Evolutionary conservation across 2,797 vertebrate species (phyloP), one percentile per base, ranked within the genome.

Genomic region (Meda fulgida): DNA sequence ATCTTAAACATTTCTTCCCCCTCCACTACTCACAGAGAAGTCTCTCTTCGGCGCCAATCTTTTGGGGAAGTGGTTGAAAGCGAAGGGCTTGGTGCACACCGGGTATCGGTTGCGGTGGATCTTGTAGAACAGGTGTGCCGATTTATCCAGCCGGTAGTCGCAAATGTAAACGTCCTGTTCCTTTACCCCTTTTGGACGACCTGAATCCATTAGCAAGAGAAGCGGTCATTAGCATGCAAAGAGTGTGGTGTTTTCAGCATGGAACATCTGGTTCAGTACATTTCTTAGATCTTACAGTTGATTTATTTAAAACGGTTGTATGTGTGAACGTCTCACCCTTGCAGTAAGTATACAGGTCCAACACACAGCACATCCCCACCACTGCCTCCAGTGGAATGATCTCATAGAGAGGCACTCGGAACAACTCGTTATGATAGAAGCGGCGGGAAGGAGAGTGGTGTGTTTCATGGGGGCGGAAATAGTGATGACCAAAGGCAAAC

Each of bases 81-180:
- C 98, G 9, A 98, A 99, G 80, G 96, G 93, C 92, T 99, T 99
- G 92, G 98, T 99, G 95, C 98, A 99, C 72, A 98, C 97, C 0
- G 98, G 97, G 86, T 96, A 99, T 58, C 97, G 98, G 89, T 99
- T 99, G 0, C 98, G 97, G 91, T 99, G 98, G 92, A 99, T 99
- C 95, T 99, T 99, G 94, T 99, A 99, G 92, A 99, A 99, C 75
- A 99, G 95, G 88, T 99, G 98, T 58, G 98, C 98, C 0, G 98
- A 99, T 91, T 99, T 99, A 92, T 99, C 98, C 78, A 99, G 94
- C 85, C 98, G 97, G 86, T 99, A 99, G 87, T 99, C 98, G 46
- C 98, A 99, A 92, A 99, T 99, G 90, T 98, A 99, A 0, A 99
- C 97, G 0, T 99, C 97, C 91, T 97, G 97, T 87, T 99, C 98